Conservation (phyloP, 2,113 vertebrate genomes). For the Peromyscus californicus region DNA sequence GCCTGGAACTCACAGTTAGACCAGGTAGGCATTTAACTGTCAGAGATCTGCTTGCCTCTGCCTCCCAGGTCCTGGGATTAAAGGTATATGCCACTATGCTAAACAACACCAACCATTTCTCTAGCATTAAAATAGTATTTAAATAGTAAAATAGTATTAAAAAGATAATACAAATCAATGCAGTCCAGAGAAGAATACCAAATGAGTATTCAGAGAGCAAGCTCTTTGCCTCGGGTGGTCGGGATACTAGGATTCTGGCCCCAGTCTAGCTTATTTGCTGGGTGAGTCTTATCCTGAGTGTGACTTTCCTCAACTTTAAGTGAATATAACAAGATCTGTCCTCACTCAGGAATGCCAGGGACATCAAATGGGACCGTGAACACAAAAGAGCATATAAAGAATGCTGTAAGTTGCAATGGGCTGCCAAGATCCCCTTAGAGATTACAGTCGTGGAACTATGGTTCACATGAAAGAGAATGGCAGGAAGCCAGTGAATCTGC, state of each 20-base stretch:
- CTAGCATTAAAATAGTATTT: background rate
- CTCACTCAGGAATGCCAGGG: slow-evolving; percentile 12
- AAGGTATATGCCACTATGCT: background rate
- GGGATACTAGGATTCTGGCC: background rate
- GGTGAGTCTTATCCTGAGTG: background rate
- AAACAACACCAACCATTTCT: background rate
- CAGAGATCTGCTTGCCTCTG: background rate
- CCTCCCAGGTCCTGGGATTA: background rate
- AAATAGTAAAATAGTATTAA: background rate
- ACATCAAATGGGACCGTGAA: slow-evolving; percentile 39
- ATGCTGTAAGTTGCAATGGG: background rate
- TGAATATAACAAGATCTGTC: slow-evolving; percentile 5
- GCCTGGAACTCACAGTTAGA: background rate
- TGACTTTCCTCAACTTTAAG: slow-evolving; percentile 8
- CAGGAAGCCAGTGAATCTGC: slow-evolving; percentile 54
- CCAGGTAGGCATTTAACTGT: background rate
- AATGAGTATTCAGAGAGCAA: background rate
- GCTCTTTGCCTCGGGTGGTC: background rate
- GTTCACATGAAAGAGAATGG: slow-evolving; percentile 43
- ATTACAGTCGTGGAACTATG: background rate
- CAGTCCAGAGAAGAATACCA: background rate
- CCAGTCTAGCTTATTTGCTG: background rate
- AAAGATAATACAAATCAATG: background rate
- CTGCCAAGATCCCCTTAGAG: slow-evolving; percentile 18
- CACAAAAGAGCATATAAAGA: slow-evolving; percentile 56